Evolutionary conservation across 2,113 vertebrate species (phyloP), one percentile per base, ranked within the genome.

Genomic region (Nerophis ophidion): DNA sequence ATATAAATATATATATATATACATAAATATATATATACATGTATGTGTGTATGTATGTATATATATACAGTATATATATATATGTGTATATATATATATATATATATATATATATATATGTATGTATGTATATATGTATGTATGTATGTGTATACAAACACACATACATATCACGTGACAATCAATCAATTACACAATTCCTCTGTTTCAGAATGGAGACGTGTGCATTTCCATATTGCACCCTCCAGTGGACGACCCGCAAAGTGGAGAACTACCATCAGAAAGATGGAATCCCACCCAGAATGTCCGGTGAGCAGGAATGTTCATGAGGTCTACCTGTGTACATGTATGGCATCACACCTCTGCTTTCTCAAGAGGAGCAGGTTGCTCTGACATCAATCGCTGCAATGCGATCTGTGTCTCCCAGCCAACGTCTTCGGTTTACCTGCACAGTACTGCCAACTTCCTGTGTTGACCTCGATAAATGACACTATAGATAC

Each of bases 281-380:
- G 97, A 99, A 86, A 90, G 97, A 71, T 99, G 96, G 97, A 99
- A 99, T 75, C 96, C 97, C 44, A 99, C 97, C 4, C 96, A 98
- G 88, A 98, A 98, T 0, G 95, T 98, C 89, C 90, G 96, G 95
- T 98, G 65, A 86, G 90, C 16, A 38, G 10, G 15, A n/a, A n/a
- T 12, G 9, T 45, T 61, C 51, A 15, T 53, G 48, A 53, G 58
- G 61, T 63, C 34, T 48, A 14, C 36, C 61, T 54, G 6, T 5
- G n/a, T 54, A 14, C 61, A 17, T 26, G 69, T 26, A 49, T 78
- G 17, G 8, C 65, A 70, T 81, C 63, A 66, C 69, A 50, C 62
- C 48, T 33, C 13, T 72, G 62, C 35, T 74, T 54, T 71, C 34
- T 53, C 36, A 19, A 65, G 17, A 69, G 69, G 47, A 34, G 35